Evolutionary conservation across 2,113 vertebrate species (phyloP).

Genomic region (Anser brachyrhynchus): DNA sequence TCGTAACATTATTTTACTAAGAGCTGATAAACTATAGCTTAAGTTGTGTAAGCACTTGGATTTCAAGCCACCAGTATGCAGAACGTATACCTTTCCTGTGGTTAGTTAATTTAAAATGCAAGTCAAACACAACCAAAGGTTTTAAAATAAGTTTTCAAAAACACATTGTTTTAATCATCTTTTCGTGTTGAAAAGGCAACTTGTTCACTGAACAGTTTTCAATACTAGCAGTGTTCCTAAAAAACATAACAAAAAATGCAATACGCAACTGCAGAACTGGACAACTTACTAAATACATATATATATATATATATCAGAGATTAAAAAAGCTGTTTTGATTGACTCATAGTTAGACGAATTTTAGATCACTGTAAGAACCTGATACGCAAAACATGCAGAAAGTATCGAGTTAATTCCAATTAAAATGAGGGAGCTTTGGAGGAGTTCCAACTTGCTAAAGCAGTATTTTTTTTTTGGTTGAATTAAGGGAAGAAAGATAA

Average conservation of each 20-base stretch:
- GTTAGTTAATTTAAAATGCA: background rate
- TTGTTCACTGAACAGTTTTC: background rate
- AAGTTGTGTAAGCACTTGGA: background rate
- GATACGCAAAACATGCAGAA: fast-evolving
- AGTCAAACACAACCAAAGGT: background rate
- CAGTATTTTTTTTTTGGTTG: background rate
- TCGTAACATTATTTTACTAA: background rate
- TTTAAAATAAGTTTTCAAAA: background rate
- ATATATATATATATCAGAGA: background rate
- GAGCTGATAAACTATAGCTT: background rate
- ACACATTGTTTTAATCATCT: background rate
- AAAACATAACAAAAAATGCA: background rate
- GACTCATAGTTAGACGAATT: background rate
- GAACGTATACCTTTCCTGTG: background rate
- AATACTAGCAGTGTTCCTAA: background rate
- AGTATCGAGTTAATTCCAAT: background rate
- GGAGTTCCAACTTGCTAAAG: background rate
- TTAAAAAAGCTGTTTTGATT: background rate
- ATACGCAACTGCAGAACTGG: background rate
- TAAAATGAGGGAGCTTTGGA: background rate
- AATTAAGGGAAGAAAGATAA: background rate
- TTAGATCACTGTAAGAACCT: background rate
- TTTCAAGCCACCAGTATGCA: background rate
- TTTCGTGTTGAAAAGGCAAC: background rate
- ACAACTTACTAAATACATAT: background rate